phyloP scores from a whole-genome alignment of 2,888 invertebrate species.

The Apodemia zela region DNA sequence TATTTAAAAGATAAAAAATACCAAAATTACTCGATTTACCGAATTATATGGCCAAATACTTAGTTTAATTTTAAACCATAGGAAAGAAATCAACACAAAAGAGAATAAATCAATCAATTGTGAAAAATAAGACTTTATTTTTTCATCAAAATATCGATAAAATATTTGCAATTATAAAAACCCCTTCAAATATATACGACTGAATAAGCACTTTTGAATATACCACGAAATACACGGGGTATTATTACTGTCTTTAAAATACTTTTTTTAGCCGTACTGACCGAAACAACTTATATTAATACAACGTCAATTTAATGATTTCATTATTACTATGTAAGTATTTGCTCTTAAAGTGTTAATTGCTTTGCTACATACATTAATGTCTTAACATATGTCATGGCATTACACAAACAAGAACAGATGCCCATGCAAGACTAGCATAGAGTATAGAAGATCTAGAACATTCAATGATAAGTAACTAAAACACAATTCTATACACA shows the following conservation, averaged over 20 bases:
- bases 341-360: background rate
- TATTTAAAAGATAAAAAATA: background rate
- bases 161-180: too few species aligned
- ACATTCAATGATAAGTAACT: background rate
- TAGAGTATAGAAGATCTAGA: background rate
- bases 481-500: background rate
- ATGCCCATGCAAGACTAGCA: background rate
- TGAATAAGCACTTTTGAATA: too few species aligned
- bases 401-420: background rate
- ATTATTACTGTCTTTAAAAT: too few species aligned
- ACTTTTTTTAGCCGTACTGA: too few species aligned
- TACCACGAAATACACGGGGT: too few species aligned
- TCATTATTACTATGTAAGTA: background rate
- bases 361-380: background rate
- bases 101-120: too few species aligned
- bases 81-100: background rate
- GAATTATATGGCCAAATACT: background rate
- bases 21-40: background rate
- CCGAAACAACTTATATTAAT: background rate
- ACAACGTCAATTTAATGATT: background rate
- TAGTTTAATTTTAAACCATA: background rate
- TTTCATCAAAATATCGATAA: too few species aligned
- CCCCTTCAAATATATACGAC: too few species aligned
- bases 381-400: constrained; percentile 5
- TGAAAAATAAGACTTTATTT: too few species aligned